These are phyloP conservation scores for Anguilla anguilla DNA, from an alignment of 2,797 vertebrate genomes.

Conservation along the genomic window DNA sequence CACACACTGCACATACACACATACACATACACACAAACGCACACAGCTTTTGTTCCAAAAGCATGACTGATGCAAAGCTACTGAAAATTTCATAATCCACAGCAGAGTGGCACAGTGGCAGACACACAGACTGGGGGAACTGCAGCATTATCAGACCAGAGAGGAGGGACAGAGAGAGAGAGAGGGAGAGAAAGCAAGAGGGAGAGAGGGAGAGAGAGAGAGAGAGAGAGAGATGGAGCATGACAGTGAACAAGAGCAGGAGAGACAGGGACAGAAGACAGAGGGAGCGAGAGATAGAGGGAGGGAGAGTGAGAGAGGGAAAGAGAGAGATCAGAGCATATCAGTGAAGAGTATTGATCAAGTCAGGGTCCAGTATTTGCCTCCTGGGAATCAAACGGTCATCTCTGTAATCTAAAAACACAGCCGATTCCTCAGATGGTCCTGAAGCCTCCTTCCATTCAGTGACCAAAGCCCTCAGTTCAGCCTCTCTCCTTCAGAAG, in stretches of 20 bases:
- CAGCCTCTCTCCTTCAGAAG: not conserved
- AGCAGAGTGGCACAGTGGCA: slow-evolving; percentile 46
- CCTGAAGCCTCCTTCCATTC: not conserved
- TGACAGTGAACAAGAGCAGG: slow-evolving; percentile 47
- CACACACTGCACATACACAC: not conserved
- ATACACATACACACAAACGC: not conserved
- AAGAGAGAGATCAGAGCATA: not conserved
- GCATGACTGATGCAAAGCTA: slow-evolving; percentile 74
- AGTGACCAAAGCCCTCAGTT: not conserved
- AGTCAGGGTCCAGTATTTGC: not conserved
- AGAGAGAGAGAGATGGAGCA: slow-evolving; percentile 41
- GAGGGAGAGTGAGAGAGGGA: not conserved
- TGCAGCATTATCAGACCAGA: slow-evolving; percentile 22
- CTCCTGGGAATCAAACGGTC: not conserved
- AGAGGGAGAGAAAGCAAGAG: slow-evolving; percentile 34
- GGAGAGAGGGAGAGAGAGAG: slow-evolving; percentile 38
- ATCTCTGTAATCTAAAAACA: slow-evolving; percentile 9
- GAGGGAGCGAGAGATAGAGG: not conserved
- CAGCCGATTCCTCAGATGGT: not conserved
- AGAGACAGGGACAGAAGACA: slow-evolving; percentile 30
- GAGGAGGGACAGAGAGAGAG: slow-evolving; percentile 22
- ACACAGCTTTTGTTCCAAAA: slow-evolving; percentile 3
- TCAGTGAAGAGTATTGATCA: not conserved
- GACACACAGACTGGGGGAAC: slow-evolving; percentile 30
- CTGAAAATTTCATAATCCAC: slow-evolving; percentile 77